Percentiles rank a stretch among this genome's conserved stretches.
Evolutionary conservation across 2,113 vertebrate species (phyloP).

Genomic region (Leiothrix lutea): DNA sequence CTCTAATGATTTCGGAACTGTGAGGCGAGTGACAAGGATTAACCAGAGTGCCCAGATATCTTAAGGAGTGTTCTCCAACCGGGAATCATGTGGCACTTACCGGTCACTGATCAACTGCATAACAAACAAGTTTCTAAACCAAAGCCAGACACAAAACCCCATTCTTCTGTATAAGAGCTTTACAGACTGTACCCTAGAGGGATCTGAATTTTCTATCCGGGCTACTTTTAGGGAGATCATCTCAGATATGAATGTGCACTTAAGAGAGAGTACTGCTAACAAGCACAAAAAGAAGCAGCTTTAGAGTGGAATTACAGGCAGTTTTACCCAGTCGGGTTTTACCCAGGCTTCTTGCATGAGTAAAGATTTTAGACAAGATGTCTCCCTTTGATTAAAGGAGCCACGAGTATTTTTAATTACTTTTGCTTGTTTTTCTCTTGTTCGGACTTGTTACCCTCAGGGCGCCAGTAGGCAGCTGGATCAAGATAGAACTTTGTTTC

Average conservation of each 20-base stretch:
- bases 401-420: background rate
- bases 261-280: background rate
- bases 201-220: background rate
- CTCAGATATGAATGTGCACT: accelerated
- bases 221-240: background rate
- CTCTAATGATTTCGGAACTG: background rate
- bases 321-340: background rate
- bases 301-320: background rate
- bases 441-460: background rate
- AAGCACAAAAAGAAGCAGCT: background rate
- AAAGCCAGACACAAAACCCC: background rate
- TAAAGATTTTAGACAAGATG: background rate
- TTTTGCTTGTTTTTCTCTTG: background rate
- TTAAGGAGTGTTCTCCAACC: accelerated
- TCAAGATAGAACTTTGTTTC: background rate
- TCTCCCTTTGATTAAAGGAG: background rate
- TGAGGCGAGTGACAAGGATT: background rate
- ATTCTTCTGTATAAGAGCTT: background rate
- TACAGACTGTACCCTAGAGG: background rate
- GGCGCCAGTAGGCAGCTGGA: background rate
- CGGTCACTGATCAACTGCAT: accelerated
- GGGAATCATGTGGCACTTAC: background rate
- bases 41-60: too few species aligned
- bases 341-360: background rate
- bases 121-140: background rate